Evolutionary conservation across 2,113 vertebrate species (phyloP).

Genomic region (Thermophis baileyi): DNA sequence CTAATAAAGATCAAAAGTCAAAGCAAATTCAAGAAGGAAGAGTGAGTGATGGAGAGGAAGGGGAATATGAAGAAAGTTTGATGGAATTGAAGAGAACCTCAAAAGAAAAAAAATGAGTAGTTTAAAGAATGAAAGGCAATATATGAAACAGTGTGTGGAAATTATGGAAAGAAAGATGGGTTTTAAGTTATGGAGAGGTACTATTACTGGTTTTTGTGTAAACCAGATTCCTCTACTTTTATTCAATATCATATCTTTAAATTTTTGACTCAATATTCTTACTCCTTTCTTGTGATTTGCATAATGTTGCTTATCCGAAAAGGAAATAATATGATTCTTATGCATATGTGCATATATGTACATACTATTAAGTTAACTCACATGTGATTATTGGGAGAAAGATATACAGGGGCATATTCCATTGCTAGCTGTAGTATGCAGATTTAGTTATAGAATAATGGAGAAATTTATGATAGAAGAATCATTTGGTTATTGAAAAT

Average conservation of each 20-base stretch:
- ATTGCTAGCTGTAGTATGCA: neutral
- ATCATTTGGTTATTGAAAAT: neutral
- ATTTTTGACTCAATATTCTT: neutral
- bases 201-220: neutral
- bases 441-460: neutral
- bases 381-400: neutral
- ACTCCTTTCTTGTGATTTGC: neutral
- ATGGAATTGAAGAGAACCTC: neutral
- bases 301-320: neutral
- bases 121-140: neutral
- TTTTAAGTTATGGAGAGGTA: neutral
- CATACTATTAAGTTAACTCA: neutral
- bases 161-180: neutral
- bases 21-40: neutral
- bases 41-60: neutral
- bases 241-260: neutral
- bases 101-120: neutral
- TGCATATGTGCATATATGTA: neutral
- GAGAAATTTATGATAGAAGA: neutral
- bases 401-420: neutral
- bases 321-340: neutral
- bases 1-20: neutral
- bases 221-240: neutral
- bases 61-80: neutral
- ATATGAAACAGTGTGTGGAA: neutral